phyloP scores from a whole-genome alignment of 2,797 vertebrate species.

The Gallinago stenura region DNA sequence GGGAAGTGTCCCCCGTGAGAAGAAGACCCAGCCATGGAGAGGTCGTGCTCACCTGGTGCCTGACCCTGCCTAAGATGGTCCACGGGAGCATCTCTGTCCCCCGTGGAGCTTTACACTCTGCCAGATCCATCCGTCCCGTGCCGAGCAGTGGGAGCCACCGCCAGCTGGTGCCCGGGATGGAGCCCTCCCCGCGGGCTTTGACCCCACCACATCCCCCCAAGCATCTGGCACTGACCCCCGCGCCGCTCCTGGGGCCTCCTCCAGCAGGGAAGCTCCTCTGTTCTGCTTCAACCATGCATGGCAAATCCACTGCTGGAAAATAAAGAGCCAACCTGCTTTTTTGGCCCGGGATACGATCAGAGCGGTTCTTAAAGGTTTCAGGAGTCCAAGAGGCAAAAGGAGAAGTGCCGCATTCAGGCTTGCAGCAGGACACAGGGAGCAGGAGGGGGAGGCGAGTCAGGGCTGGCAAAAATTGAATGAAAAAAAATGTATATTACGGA shows the following conservation, averaged over 20 bases:
- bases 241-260: not conserved
- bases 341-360: not conserved
- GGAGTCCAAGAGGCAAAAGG: not conserved
- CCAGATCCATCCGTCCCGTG: not conserved
- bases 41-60: not conserved
- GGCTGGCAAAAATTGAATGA: not conserved
- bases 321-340: constrained; percentile 58
- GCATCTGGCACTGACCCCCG: constrained; percentile 35
- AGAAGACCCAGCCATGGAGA: not conserved
- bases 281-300: constrained; percentile 35
- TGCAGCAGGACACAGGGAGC: not conserved
- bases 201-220: not conserved
- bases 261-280: constrained; percentile 32
- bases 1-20: not conserved
- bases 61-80: not conserved
- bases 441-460: not conserved
- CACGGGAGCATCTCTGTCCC: accelerated
- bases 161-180: constrained; percentile 17
- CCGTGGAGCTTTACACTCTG: not conserved
- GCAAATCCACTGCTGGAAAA: constrained; percentile 38
- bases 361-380: not conserved
- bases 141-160: not conserved
- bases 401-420: accelerated
- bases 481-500: constrained; percentile 21
- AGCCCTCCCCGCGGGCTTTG: not conserved